Conservation (phyloP, 2,888 invertebrate genomes). For the Blastobasis lacticolella region DNA sequence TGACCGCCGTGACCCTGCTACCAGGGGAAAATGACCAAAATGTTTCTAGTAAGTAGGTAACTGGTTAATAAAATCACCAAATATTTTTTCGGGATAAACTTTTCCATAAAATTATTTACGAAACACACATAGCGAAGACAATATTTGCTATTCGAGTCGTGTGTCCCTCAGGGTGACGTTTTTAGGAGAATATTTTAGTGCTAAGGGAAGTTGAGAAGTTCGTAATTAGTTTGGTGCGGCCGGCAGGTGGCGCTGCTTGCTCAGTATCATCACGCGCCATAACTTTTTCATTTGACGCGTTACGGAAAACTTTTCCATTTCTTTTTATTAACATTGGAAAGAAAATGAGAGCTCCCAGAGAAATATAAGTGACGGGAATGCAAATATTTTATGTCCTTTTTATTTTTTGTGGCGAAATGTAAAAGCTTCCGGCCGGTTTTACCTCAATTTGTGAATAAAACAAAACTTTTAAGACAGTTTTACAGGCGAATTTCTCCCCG, state of each 20-base stretch:
- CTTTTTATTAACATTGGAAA: constrained; percentile 72
- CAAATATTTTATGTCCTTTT: background rate
- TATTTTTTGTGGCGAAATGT: too few species aligned
- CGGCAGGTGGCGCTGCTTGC: constrained; percentile 59
- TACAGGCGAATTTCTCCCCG: background rate
- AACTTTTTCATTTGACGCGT: constrained; percentile 74
- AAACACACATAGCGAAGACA: too few species aligned
- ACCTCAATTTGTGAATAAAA: background rate
- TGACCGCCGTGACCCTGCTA: too few species aligned
- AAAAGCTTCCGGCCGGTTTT: background rate
- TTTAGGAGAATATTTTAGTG: constrained; percentile 71
- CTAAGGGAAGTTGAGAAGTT: constrained; percentile 65
- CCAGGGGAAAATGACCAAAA: too few species aligned
- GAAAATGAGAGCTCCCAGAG: constrained; percentile 67
- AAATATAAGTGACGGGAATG: constrained; percentile 43
- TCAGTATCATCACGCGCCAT: constrained; percentile 70
- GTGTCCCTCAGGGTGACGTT: constrained; percentile 59
- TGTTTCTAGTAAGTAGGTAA: too few species aligned
- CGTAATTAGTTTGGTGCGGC: constrained; percentile 65
- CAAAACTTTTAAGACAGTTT: background rate
- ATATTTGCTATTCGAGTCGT: constrained; percentile 50
- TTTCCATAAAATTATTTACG: too few species aligned
- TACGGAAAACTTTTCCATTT: constrained; percentile 65
- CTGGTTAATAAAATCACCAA: too few species aligned
- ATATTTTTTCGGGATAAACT: too few species aligned